Base-by-base conservation (phyloP, 64 coral and sea anemone species). In the Hydrozoanthus tunicans region DNA sequence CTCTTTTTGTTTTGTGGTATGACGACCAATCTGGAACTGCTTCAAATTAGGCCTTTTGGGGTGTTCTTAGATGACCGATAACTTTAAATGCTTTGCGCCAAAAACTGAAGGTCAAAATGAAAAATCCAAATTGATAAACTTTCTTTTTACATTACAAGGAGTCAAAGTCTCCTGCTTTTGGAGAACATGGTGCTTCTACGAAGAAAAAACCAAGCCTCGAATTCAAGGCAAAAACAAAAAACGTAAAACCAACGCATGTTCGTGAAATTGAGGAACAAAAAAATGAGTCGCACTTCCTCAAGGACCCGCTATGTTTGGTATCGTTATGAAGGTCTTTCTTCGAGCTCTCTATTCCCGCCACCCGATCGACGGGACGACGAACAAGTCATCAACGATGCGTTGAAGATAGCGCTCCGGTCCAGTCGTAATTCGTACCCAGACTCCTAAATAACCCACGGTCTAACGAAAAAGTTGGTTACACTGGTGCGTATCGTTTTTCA, bases 181-280 rank as follows among this genome's bases (percentile, higher is more conserved):
- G 32, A 43, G 0, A 43, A 43, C 32, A 1, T 43, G 32, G 32
- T 43, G 32, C 32, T 43, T 43, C 32, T 1, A 70, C 67, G 67
- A 6, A 6, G 67, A 70, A 70, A 70, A 70, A 70, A 70, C 67
- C 67, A 70, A 70, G 67, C 67, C 67, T 70, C 67, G n/a, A 70
- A 70, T 23, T 70, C 67, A 20, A 14, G 3, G 67, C 3, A 3
- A 70, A n/a, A 70, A 70, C 14, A 70, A 70, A 70, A 20, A 23
- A 5, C 5, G 67, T 70, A 70, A 70, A 70, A 70, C n/a, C 23
- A 0, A 3, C 23, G 15, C 32, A 43, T 43, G 32, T 43, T 43
- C 32, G 32, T 43, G 32, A 43, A 43, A 24, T 27, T 70, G 25
- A 70, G 25, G 17, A 70, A 3, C n/a, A 24, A 24, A 4, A 20